Base-by-base conservation (phyloP, 2,888 invertebrate genomes). In the Podabrus alpinus region DNA sequence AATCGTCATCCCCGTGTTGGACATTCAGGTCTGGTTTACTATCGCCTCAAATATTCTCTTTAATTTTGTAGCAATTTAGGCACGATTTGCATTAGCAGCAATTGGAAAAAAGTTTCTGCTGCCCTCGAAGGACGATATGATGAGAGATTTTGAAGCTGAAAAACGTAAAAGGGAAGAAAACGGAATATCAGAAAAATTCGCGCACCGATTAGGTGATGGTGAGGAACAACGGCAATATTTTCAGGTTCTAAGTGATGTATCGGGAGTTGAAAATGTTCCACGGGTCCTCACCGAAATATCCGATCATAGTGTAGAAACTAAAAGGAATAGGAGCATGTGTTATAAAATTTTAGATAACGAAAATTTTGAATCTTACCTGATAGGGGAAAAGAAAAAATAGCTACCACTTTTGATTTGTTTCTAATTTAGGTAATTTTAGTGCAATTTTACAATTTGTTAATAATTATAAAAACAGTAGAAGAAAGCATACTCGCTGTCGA, bases 1-100 rank as follows among this genome's bases (percentile, higher is more conserved):
- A 1, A 94, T 94, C 84, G 95, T 96, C 0, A 95, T 96, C 86
- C 94, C 94, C 10, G 1, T 45, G 19, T 15, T 59, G 7, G 72
- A 72, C 13, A n/a, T 72, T 21, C 72, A 72, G 60, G 72, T 72
- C 7, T 16, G 24, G 62, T 7, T 29, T 25, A n/a, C 15, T 16
- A 2, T n/a, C 1, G 11, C 9, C 13, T 25, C 11, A 0, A 25
- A 1, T 61, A 25, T 13, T 60, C 11, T 15, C 15, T 15, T 5
- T 62, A 60, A 24, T 11, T 15, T 13, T 59, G 21, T 68, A 72
- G 13, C 9, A 15, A 21, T 85, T 45, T 86, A 93, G 91, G 89
- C 90, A 1, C 87, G 89, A 78, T 93, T 93, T 81, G 90, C 90
- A 76, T 86, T 94, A 45, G 88, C 91, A 0, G 82, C 90, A 11